A percentile compares a stretch with the other conserved stretches of the same genome.
These are phyloP conservation scores for Tiliacea citrago DNA, from an alignment of 2,888 invertebrate genomes.

Conservation along the genomic window DNA sequence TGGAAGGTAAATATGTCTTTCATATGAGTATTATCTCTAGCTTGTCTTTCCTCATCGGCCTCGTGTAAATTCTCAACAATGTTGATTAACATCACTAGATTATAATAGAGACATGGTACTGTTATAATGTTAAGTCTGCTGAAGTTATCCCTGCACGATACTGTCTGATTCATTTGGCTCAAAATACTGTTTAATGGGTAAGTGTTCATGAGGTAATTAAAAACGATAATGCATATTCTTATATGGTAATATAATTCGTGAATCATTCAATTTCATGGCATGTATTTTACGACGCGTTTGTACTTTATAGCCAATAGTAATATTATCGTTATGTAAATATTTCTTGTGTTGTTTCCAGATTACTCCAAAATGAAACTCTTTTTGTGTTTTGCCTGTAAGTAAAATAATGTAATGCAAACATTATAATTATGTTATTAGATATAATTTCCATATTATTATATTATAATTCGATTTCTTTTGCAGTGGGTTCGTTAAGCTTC, in stretches of 20 bases:
- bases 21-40: not conserved
- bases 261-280: conserved; percentile 48
- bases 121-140: not conserved
- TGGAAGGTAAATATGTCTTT: not conserved
- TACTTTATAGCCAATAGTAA: conserved; percentile 12
- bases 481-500: conserved; percentile 38
- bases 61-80: not conserved
- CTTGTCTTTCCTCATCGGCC: not conserved
- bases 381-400: conserved; percentile 49
- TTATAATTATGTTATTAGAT: not conserved
- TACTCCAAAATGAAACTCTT: conserved; percentile 38
- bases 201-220: conserved; percentile 20
- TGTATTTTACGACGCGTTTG: conserved; percentile 39
- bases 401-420: not conserved
- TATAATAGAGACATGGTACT: too few relatives aligned
- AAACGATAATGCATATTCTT: conserved; percentile 13
- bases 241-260: conserved; percentile 17
- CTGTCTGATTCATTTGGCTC: too few relatives aligned
- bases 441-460: not conserved
- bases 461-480: not conserved
- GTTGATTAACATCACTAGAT: not conserved
- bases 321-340: not conserved
- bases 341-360: conserved; percentile 9
- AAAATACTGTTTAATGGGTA: not conserved
- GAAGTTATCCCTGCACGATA: too few relatives aligned